These are phyloP conservation scores for Heliconius nattereri DNA, from an alignment of 1,140 invertebrate genomes.

Conservation along the genomic window DNA sequence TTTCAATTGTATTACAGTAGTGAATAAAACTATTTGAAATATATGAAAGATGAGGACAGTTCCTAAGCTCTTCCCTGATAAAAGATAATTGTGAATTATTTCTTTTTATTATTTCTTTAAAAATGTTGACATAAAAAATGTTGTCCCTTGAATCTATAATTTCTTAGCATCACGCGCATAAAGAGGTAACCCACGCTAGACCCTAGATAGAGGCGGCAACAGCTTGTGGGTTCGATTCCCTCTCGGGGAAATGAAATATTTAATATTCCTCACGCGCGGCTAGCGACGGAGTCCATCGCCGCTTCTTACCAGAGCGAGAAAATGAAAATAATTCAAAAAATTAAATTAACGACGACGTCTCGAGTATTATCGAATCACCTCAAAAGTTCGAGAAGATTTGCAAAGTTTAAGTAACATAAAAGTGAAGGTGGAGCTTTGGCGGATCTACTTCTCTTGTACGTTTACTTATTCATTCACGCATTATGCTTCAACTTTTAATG, in stretches of 20 bases:
- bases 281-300: no score
- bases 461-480: slow-evolving; percentile 17
- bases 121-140: no score
- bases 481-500: not conserved
- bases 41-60: not conserved
- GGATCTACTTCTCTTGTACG: slow-evolving; percentile 4
- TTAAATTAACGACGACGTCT: not conserved
- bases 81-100: not conserved
- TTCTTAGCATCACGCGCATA: no score
- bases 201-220: no score
- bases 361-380: slow-evolving; percentile 11
- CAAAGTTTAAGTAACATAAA: slow-evolving; percentile 4
- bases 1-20: not conserved
- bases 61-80: not conserved
- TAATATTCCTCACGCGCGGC: no score
- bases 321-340: no score
- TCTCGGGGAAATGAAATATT: no score
- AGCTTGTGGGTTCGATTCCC: no score
- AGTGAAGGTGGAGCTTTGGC: slow-evolving; percentile 14
- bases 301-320: no score
- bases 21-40: slow-evolving; percentile 7
- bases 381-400: not conserved
- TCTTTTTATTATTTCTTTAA: not conserved
- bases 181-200: no score
- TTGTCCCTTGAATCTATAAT: no score